phyloP scores from a whole-genome alignment of 2,113 vertebrate species.

The Hydrolagus affinis region DNA sequence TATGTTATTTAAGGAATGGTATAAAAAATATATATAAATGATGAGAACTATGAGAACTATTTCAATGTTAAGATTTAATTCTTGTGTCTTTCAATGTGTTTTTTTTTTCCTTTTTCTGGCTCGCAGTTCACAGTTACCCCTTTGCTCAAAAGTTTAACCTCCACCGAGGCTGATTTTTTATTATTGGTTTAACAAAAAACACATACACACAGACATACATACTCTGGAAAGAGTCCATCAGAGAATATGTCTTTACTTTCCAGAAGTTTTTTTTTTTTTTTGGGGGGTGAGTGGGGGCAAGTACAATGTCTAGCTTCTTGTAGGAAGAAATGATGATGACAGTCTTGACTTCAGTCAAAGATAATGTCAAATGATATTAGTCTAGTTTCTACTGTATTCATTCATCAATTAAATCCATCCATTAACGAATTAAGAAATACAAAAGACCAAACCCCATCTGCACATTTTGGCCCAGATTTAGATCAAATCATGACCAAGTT shows the following conservation, averaged over 20 bases:
- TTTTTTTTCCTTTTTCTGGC: not conserved
- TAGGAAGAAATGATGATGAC: not conserved
- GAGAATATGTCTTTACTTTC: too few relatives aligned
- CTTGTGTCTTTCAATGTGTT: not conserved
- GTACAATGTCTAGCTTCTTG: not conserved
- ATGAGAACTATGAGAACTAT: not conserved
- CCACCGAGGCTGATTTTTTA: too few relatives aligned
- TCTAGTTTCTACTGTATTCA: not conserved
- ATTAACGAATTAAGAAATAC: too few relatives aligned
- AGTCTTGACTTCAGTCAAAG: not conserved
- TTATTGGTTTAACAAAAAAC: too few relatives aligned
- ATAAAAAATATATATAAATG: not conserved
- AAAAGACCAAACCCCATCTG: not conserved
- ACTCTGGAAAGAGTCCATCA: too few relatives aligned
- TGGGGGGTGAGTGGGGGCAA: not conserved
- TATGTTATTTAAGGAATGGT: not conserved
- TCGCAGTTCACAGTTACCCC: not conserved
- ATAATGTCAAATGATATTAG: not conserved
- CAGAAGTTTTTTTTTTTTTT: too few relatives aligned
- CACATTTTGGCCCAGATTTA: not conserved
- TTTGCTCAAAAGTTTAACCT: not conserved
- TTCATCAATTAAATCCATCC: too few relatives aligned
- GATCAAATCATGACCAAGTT: not conserved
- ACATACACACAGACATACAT: too few relatives aligned
- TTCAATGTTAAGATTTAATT: not conserved